A percentile compares a stretch with the other conserved stretches of the same genome.
phyloP scores from a whole-genome alignment of 1,140 invertebrate genomes.

The Eumeta japonica region DNA sequence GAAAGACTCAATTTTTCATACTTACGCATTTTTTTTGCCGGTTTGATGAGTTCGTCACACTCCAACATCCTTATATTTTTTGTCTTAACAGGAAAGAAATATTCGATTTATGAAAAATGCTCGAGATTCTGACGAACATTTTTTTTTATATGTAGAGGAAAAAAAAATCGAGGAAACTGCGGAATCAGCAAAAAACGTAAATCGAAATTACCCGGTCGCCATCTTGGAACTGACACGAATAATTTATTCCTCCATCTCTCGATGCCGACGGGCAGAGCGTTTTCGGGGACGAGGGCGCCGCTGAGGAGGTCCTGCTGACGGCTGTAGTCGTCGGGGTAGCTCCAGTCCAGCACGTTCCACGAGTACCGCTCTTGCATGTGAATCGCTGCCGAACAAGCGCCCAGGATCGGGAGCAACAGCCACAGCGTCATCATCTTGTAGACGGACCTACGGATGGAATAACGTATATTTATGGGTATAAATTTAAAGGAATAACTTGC shows the following conservation, averaged over 20 bases:
- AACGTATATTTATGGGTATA: too few species aligned
- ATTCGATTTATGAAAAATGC: too few species aligned
- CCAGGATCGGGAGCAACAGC: conserved; percentile 24
- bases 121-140: too few species aligned
- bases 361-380: conserved; percentile 68
- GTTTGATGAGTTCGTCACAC: too few species aligned
- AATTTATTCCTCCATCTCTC: conserved; percentile 76
- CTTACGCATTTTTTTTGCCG: too few species aligned
- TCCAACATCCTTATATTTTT: too few species aligned
- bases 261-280: conserved; percentile 75
- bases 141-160: too few species aligned
- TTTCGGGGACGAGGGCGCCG: conserved; percentile 68
- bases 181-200: too few species aligned
- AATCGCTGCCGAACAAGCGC: conserved; percentile 43
- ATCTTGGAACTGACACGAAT: conserved; percentile 76
- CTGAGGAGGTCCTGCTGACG: conserved; percentile 63
- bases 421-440: conserved; percentile 24
- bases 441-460: background rate
- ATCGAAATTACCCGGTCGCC: conserved; percentile 57
- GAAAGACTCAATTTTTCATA: too few species aligned
- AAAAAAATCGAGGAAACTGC: too few species aligned
- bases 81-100: too few species aligned
- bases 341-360: conserved; percentile 75
- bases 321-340: conserved; percentile 62
- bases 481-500: too few species aligned